Evolutionary conservation across 2,888 invertebrate genomes (phyloP).

Genomic region (Eutolmus rufibarbis): DNA sequence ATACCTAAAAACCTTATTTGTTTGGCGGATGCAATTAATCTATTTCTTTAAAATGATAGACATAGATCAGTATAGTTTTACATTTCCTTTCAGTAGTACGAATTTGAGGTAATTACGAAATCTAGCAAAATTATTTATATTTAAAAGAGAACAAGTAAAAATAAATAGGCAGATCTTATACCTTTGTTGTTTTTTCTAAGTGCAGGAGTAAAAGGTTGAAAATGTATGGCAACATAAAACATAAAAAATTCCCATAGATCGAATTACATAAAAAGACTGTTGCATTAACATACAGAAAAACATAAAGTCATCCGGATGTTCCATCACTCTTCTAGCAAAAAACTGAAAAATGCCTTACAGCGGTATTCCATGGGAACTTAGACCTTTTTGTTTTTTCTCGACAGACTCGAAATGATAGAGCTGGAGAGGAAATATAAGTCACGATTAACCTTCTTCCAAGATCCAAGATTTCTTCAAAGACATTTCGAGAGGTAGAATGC

Average conservation of each 20-base stretch:
- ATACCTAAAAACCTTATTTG: too few species aligned
- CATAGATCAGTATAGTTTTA: too few species aligned
- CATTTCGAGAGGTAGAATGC: neutral
- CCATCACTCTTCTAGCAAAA: neutral
- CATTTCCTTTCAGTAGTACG: too few species aligned
- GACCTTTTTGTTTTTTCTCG: neutral
- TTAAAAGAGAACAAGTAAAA: neutral
- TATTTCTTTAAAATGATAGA: too few species aligned
- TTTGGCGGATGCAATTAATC: too few species aligned
- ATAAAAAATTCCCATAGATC: neutral
- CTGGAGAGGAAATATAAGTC: constrained; percentile 6
- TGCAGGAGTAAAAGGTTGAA: neutral
- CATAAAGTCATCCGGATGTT: neutral
- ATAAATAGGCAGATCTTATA: neutral
- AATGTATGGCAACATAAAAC: neutral
- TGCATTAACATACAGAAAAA: neutral
- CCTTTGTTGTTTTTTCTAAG: neutral
- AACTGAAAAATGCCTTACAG: neutral
- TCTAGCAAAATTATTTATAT: too few species aligned
- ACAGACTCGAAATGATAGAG: neutral
- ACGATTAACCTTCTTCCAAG: constrained; percentile 9
- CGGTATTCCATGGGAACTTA: neutral
- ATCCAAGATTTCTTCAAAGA: neutral
- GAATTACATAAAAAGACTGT: neutral
- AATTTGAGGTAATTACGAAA: too few species aligned